These are phyloP conservation scores for Apteryx mantelli DNA, from an alignment of 2,113 vertebrate species.

Conservation along the genomic window DNA sequence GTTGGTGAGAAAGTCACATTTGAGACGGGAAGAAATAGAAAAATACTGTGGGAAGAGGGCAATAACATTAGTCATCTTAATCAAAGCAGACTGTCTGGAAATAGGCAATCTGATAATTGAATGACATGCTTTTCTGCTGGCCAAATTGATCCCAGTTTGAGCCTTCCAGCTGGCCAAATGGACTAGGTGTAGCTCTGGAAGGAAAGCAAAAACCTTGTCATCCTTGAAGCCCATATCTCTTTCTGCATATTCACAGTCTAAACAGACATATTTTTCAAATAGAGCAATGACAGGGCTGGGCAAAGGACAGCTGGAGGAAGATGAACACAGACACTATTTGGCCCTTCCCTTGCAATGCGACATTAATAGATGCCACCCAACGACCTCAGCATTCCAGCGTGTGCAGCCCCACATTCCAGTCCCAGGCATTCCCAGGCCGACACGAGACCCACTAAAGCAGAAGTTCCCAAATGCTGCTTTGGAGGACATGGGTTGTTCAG, in stretches of 20 bases:
- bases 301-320: constrained; percentile 32
- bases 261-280: background rate
- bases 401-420: background rate
- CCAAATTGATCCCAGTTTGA: accelerated
- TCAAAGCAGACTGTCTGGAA: background rate
- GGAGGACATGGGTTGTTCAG: background rate
- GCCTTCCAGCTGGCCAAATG: accelerated
- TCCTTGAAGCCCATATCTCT: background rate
- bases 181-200: background rate
- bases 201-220: background rate
- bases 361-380: background rate
- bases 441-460: background rate
- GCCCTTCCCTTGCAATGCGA: background rate
- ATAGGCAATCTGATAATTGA: background rate
- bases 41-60: accelerated
- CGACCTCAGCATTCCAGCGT: background rate
- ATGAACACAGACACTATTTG: background rate
- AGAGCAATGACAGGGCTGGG: background rate
- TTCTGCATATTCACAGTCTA: background rate
- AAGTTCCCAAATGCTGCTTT: background rate
- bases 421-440: background rate
- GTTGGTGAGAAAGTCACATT: background rate
- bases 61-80: background rate
- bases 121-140: accelerated
- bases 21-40: background rate